A percentile compares a stretch with the other conserved stretches of the same genome.
Conservation (phyloP, 2,888 invertebrate species). For the Ophion ventricosus region DNA sequence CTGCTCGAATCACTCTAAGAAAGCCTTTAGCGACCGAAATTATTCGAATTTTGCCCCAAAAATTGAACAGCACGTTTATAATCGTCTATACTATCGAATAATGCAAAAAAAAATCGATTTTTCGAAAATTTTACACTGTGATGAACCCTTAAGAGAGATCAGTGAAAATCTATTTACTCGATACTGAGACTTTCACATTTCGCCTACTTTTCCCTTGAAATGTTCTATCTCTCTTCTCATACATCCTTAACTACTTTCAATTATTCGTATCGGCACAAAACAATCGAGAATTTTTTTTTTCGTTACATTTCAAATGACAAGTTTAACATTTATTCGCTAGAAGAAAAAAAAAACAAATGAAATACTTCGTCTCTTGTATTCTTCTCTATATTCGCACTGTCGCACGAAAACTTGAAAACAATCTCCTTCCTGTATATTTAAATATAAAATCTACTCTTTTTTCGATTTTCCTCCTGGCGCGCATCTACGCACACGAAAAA, state of each 20-base stretch:
- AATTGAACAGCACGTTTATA: too few relatives aligned
- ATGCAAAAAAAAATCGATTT: too few relatives aligned
- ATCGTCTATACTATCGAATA: too few relatives aligned
- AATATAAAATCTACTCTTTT: not conserved
- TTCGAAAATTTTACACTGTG: too few relatives aligned
- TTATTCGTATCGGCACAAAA: not conserved
- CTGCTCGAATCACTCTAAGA: too few relatives aligned
- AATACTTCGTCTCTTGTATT: not conserved
- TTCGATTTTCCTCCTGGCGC: constrained; percentile 13
- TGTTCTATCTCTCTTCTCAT: not conserved
- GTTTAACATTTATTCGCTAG: not conserved
- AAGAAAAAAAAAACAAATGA: not conserved
- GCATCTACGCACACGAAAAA: constrained; percentile 58
- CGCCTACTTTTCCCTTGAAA: not conserved
- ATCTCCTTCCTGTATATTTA: not conserved
- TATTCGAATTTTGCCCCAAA: too few relatives aligned
- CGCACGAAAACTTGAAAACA: not conserved
- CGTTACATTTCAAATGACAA: not conserved
- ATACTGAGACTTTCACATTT: too few relatives aligned
- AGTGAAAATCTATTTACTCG: not conserved
- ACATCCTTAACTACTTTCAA: not conserved
- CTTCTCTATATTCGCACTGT: not conserved
- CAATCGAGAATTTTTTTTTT: not conserved
- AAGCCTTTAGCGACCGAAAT: too few relatives aligned
- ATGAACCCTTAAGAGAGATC: not conserved